Evolutionary conservation across 2,797 vertebrate species (phyloP).

Genomic region (Acrossocheilus wenchowensis): DNA sequence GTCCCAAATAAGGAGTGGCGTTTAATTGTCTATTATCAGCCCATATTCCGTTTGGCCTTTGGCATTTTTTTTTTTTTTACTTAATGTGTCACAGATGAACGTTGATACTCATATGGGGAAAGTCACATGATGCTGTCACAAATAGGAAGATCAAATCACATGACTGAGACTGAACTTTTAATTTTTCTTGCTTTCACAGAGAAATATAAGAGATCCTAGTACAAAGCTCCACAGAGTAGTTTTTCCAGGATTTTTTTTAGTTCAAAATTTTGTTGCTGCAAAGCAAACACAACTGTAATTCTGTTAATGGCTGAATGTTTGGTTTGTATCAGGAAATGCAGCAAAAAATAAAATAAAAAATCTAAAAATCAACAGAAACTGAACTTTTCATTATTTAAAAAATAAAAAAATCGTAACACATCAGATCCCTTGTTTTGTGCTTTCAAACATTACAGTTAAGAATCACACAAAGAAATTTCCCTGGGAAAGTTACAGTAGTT

Average conservation of each 20-base stretch:
- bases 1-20: background rate
- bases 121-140: conserved; percentile 68
- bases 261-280: background rate
- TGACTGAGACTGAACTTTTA: conserved; percentile 53
- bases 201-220: background rate
- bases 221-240: background rate
- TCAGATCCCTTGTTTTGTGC: background rate
- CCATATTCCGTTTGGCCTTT: background rate
- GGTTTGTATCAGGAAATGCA: background rate
- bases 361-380: background rate
- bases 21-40: conserved; percentile 3
- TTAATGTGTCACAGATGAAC: background rate
- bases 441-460: background rate
- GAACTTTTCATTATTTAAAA: background rate
- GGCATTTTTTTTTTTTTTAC: conserved; percentile 19
- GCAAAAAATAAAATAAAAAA: background rate
- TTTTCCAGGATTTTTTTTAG: background rate
- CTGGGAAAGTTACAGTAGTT: background rate
- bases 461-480: background rate
- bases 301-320: background rate
- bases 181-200: background rate
- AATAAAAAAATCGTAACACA: background rate
- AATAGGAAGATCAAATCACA: conserved; percentile 67
- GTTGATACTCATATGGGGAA: conserved; percentile 42
- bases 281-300: background rate